Evolutionary conservation across 2,888 invertebrate genomes (phyloP).

Genomic region (Tupiocoris notatus): DNA sequence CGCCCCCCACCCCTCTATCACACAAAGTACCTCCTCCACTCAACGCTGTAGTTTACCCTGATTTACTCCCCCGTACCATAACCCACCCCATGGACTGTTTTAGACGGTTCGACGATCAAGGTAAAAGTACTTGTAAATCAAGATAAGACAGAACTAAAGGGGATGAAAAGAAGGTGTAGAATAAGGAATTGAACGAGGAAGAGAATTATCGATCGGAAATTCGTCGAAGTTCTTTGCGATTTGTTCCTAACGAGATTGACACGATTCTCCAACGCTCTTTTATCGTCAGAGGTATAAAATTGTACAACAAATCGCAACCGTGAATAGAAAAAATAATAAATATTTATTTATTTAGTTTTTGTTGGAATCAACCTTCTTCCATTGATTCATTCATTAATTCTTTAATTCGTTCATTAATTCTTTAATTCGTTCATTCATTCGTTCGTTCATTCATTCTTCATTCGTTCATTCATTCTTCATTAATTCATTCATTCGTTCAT

Average conservation of each 20-base stretch:
- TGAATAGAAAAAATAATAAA: no score
- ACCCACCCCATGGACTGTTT: not conserved
- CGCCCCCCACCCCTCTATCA: not conserved
- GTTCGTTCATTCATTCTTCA: no score
- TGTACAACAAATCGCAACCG: no score
- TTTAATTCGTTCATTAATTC: no score
- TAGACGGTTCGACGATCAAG: not conserved
- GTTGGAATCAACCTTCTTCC: no score
- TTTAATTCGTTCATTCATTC: no score
- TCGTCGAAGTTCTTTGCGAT: not conserved
- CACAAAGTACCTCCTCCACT: not conserved
- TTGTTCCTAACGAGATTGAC: not conserved
- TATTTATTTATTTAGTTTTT: no score
- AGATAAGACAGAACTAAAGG: not conserved
- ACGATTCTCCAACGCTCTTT: no score
- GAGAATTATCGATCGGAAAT: not conserved
- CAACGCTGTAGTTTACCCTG: not conserved
- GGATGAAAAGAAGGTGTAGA: not conserved
- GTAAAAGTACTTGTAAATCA: not conserved
- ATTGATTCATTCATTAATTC: no score
- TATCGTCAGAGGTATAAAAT: no score
- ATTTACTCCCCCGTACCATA: not conserved
- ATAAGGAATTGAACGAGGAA: not conserved
- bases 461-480: no score
- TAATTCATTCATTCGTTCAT: no score